These are phyloP conservation scores for Parauchenoglanis ngamensis DNA, from an alignment of 2,797 vertebrate species.

Conservation along the genomic window DNA sequence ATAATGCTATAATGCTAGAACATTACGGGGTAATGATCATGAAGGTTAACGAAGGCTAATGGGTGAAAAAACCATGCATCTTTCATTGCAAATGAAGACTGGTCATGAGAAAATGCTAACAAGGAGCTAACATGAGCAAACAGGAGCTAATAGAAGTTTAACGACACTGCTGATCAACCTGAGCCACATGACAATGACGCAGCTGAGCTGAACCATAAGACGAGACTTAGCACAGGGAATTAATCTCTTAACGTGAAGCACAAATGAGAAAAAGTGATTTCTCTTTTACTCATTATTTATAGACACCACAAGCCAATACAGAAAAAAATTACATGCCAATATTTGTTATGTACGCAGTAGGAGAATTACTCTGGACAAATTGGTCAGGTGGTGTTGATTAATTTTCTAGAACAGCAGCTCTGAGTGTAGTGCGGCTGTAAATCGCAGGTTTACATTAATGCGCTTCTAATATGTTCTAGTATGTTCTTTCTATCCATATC, in stretches of 20 bases:
- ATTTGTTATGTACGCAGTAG: not conserved
- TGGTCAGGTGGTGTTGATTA: not conserved
- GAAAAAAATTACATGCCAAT: not conserved
- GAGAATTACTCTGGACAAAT: not conserved
- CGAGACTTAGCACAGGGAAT: not conserved
- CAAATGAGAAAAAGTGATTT: not conserved
- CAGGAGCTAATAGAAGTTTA: not conserved
- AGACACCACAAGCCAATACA: not conserved
- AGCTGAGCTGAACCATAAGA: not conserved
- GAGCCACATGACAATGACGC: not conserved
- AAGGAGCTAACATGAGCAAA: not conserved
- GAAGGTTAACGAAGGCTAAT: slow-evolving; percentile 40
- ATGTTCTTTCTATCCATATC: not conserved
- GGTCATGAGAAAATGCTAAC: not conserved
- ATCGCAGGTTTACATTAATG: not conserved
- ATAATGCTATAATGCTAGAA: slow-evolving; percentile 24
- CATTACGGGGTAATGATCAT: slow-evolving; percentile 15
- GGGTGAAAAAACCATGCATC: not conserved
- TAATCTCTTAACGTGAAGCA: not conserved
- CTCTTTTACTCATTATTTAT: not conserved
- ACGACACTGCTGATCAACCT: not conserved
- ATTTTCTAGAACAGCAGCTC: not conserved
- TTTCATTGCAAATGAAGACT: not conserved
- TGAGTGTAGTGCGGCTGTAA: not conserved
- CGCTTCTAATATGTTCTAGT: not conserved